These are phyloP conservation scores for Chamaea fasciata DNA, from an alignment of 2,113 vertebrate species.

Conservation along the genomic window DNA sequence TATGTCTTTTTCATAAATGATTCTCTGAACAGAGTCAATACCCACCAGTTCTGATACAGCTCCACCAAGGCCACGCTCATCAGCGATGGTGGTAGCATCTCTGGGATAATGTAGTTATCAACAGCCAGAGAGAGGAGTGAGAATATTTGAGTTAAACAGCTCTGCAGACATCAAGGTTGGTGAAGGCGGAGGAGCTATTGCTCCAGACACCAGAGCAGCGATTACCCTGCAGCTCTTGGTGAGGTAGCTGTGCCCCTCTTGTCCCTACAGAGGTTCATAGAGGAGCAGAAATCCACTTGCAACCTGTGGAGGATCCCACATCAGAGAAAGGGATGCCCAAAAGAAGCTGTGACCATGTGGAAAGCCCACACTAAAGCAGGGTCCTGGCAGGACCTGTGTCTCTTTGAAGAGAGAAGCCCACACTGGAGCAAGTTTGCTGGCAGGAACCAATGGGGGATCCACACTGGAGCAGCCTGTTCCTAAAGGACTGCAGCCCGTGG, in stretches of 20 bases:
- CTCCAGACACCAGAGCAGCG: neutral
- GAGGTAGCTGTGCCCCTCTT: neutral
- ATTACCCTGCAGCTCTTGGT: neutral
- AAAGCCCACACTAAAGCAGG: neutral
- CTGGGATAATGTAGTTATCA: neutral
- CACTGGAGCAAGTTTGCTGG: neutral
- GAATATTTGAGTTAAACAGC: neutral
- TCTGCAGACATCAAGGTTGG: neutral
- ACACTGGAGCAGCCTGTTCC: neutral
- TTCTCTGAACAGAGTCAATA: neutral
- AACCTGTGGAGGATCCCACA: neutral
- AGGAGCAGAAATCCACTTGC: neutral
- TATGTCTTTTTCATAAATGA: neutral
- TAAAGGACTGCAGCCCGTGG: neutral
- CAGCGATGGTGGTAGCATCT: fast-evolving
- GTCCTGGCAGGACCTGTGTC: neutral
- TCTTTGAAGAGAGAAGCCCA: neutral
- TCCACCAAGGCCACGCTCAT: neutral
- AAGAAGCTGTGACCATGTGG: neutral
- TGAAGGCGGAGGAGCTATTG: neutral
- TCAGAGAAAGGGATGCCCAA: fast-evolving
- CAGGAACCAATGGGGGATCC: neutral
- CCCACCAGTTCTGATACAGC: neutral
- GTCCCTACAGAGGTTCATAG: neutral
- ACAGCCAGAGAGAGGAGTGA: neutral